A percentile compares a stretch with the other conserved stretches of the same genome.
phyloP scores from a whole-genome alignment of 1,140 invertebrate species.

The Aporrectodea caliginosa region DNA sequence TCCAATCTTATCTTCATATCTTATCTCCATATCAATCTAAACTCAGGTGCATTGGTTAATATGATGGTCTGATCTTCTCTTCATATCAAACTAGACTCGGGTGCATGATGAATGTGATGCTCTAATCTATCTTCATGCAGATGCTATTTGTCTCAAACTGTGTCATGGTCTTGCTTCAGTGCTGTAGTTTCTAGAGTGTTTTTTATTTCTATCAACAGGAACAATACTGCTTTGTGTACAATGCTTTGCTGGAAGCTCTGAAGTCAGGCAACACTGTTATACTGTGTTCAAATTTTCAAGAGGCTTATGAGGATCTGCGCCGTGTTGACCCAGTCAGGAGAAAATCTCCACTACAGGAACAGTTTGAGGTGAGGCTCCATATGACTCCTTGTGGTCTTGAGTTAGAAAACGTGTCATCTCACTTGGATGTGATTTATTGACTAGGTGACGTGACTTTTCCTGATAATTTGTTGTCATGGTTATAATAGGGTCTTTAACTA shows the following conservation, averaged over 20 bases:
- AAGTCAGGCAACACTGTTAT: conserved; percentile 18
- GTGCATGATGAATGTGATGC: neutral
- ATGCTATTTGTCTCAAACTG: neutral
- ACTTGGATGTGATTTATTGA: neutral
- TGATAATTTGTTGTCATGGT: neutral
- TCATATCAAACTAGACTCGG: neutral
- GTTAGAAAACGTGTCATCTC: neutral
- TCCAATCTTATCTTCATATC: no score
- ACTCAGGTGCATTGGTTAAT: neutral
- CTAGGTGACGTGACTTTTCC: neutral
- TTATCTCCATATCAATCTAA: neutral
- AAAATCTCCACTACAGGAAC: conserved; percentile 16
- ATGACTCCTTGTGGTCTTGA: neutral
- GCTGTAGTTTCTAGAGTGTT: neutral
- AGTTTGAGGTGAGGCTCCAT: conserved; percentile 27
- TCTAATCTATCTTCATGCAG: neutral
- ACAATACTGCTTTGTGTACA: conserved; percentile 13
- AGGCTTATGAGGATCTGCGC: neutral
- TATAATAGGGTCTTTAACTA: neutral
- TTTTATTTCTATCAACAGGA: conserved; percentile 2
- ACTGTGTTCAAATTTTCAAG: conserved; percentile 10
- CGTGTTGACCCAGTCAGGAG: neutral
- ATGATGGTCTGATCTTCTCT: neutral
- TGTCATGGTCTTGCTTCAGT: no score
- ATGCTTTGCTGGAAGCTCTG: conserved; percentile 7